phyloP scores from a whole-genome alignment of 2,888 invertebrate genomes.

The Lasioglossum calceatum region DNA sequence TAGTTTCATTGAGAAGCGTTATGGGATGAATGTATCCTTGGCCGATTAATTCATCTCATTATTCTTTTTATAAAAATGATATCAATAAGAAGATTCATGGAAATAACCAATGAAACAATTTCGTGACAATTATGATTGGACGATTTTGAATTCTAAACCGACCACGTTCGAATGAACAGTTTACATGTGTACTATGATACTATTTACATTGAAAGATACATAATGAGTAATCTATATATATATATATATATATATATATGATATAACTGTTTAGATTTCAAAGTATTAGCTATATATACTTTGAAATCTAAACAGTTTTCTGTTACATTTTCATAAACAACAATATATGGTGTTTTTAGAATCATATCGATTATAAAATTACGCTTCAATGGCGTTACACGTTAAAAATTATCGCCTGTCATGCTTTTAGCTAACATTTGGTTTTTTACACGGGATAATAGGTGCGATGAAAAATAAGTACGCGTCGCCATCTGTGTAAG shows the following conservation, averaged over 20 bases:
- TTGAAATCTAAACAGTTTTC: background rate
- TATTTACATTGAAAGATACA: background rate
- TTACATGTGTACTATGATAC: background rate
- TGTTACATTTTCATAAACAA: background rate
- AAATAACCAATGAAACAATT: constrained; percentile 11
- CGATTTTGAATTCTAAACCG: constrained; percentile 20
- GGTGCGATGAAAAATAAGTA: background rate
- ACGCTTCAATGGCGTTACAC: background rate
- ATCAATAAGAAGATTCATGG: background rate
- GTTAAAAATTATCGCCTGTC: background rate
- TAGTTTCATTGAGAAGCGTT: background rate
- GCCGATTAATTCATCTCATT: background rate
- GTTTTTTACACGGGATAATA: background rate
- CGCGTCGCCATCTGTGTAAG: background rate
- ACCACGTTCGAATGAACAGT: background rate
- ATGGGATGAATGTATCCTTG: background rate
- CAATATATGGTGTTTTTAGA: background rate
- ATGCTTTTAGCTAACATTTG: background rate
- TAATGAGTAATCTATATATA: background rate
- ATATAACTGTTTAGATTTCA: too few relatives aligned
- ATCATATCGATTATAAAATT: background rate
- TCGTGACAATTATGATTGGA: background rate
- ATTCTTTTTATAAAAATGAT: background rate
- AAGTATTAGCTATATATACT: background rate
- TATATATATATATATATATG: too few relatives aligned